Evolutionary conservation across 1,140 invertebrate species (phyloP).

Genomic region (Ctenoplectra terminalis): DNA sequence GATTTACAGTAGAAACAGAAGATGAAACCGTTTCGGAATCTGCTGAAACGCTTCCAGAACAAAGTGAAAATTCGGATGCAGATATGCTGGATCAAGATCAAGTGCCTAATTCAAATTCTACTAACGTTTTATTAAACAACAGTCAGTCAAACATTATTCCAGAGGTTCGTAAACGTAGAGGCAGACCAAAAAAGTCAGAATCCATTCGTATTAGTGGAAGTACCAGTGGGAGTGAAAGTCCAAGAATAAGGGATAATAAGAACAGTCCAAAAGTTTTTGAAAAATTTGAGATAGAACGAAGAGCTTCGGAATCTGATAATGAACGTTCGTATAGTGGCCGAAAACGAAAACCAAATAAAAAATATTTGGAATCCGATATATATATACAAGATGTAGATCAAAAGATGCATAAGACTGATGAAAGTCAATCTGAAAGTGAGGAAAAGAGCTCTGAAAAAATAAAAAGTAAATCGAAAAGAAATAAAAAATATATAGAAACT

Average conservation of each 20-base stretch:
- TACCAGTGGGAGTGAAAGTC: slow-evolving; percentile 42
- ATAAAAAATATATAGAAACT: slow-evolving; percentile 57
- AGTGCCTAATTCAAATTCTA: slow-evolving; percentile 17
- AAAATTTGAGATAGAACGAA: slow-evolving; percentile 61
- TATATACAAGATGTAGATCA: slow-evolving; percentile 72
- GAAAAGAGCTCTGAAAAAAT: slow-evolving; percentile 60
- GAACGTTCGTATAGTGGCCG: slow-evolving; percentile 73
- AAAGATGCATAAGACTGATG: slow-evolving; percentile 71
- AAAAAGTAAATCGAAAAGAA: slow-evolving; percentile 59
- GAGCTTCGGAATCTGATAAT: slow-evolving; percentile 73
- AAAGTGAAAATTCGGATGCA: slow-evolving; percentile 68
- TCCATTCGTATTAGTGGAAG: slow-evolving; percentile 8
- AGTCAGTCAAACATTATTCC: slow-evolving; percentile 10
- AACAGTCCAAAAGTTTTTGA: slow-evolving; percentile 47
- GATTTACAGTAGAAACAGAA: slow-evolving; percentile 64
- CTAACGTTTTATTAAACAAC: slow-evolving; percentile 3
- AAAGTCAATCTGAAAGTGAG: slow-evolving; percentile 76
- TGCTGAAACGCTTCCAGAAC: slow-evolving; percentile 63
- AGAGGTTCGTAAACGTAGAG: slow-evolving; percentile 62
- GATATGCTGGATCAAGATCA: slow-evolving; percentile 51
- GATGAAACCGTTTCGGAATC: slow-evolving; percentile 68
- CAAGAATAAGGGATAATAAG: slow-evolving; percentile 34
- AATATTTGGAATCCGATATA: slow-evolving; percentile 71
- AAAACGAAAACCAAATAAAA: slow-evolving; percentile 75
- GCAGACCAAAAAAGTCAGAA: slow-evolving; percentile 65